Base-by-base conservation (phyloP, 2,888 invertebrate species). In the Chydorus sphaericus region DNA sequence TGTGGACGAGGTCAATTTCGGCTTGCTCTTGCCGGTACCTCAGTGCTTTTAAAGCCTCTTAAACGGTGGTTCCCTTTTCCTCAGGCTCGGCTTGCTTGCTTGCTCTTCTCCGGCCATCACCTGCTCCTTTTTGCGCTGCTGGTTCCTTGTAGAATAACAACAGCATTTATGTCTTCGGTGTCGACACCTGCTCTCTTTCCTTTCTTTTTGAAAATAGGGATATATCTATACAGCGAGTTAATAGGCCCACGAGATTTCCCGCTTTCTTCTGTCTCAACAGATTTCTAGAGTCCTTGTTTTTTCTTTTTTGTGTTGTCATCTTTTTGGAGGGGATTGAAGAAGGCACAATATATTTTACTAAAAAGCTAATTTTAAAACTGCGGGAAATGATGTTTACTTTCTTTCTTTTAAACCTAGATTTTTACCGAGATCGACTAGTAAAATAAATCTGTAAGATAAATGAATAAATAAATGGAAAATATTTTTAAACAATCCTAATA, bases 161-260 rank as follows among this genome's bases (percentile, higher is more conserved):
- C n/a, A 44, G 44, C 28, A 44, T 44, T 44, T 44, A 44, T 44
- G 44, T 44, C 44, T 44, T 44, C 28, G 44, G 23, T 44, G 44
- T 44, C 44, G 26, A 44, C 44, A 44, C 44, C 44, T 44, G 44
- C 44, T 44, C 44, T 23, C 28, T 44, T 23, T 23, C 39, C n/a
- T 20, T 14, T 20, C 26, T 44, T 20, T 18, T 23, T 26, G 33
- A 33, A 10, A 33, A 28, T 4, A 23, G 23, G 23, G 26, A n/a
- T n/a, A n/a, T n/a, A n/a, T n/a, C n/a, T n/a, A n/a, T n/a, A n/a
- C n/a, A n/a, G n/a, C n/a, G n/a, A n/a, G n/a, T n/a, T n/a, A n/a
- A n/a, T n/a, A n/a, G n/a, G n/a, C n/a, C n/a, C n/a, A n/a, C n/a
- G n/a, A n/a, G n/a, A n/a, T n/a, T n/a, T n/a, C n/a, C n/a, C n/a